A percentile compares a stretch with the other conserved stretches of the same genome.
Conservation (phyloP, 2,797 vertebrate genomes). For the Cephalopachus bancanus region DNA sequence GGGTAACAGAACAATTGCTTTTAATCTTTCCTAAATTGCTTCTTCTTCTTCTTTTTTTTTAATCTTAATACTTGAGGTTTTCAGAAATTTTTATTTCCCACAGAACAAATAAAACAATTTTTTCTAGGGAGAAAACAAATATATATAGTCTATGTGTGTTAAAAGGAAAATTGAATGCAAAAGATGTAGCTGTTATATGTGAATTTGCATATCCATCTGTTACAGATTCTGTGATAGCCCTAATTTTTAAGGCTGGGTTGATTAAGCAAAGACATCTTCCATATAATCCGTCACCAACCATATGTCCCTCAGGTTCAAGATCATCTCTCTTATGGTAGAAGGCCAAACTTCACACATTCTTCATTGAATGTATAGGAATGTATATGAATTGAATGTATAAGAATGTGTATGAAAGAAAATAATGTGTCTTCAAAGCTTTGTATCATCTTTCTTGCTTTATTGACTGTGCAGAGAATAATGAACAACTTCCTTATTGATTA, state of each 20-base stretch:
- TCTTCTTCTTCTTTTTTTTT: slow-evolving; percentile 83
- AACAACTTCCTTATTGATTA: background rate
- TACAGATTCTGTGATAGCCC: background rate
- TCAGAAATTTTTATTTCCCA: slow-evolving; percentile 77
- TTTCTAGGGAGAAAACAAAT: slow-evolving; percentile 64
- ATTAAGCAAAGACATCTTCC: background rate
- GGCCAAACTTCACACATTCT: slow-evolving; percentile 5
- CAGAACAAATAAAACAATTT: slow-evolving; percentile 76
- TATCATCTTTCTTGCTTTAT: background rate
- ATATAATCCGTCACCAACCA: background rate
- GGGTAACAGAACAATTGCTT: slow-evolving; percentile 92
- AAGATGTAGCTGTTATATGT: background rate
- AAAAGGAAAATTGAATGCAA: slow-evolving; percentile 65
- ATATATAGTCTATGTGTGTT: slow-evolving; percentile 38
- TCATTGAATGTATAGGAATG: background rate
- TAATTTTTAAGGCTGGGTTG: background rate
- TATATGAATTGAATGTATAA: background rate
- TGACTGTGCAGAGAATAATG: background rate
- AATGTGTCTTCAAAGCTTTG: background rate
- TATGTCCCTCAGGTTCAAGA: background rate
- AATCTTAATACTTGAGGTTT: slow-evolving; percentile 81
- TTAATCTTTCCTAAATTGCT: slow-evolving; percentile 92
- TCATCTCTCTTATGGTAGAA: slow-evolving; percentile 31
- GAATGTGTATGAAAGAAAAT: background rate
- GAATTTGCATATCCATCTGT: background rate